Base-by-base conservation (phyloP, 2,888 invertebrate species). In the Rotaria sp. region DNA sequence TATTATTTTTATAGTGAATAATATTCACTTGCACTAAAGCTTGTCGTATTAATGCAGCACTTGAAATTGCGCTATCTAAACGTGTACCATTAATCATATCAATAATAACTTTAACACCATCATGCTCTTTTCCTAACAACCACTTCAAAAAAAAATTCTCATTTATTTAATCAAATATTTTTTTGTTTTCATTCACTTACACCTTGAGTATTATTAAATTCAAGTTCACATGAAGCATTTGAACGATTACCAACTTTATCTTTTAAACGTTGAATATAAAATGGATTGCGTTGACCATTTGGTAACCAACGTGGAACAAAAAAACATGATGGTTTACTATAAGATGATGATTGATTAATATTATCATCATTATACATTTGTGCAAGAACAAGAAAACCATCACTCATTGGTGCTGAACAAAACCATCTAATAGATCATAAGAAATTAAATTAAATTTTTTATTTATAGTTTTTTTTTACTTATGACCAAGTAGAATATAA, bases 161-260 rank as follows among this genome's bases (percentile, higher is more conserved):
- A 1, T 50, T 50, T 18, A 50, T 50, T 50, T 50, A 15, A 18
- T 50, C 18, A 50, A 50, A 50, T 50, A 35, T 7, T 67, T 35
- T 21, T 21, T 35, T 59, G 30, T 7, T 41, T 41, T 41, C 4
- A 24, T 52, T 24, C 21, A 67, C 67, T n/a, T 67, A 67, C 67
- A 67, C 21, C 67, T n/a, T 80, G 45, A 45, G 80, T 80, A 45
- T 45, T 45, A 45, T 80, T 80, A 41, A 80, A 80, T 80, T 80
- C 80, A n/a, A 80, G 26, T 80, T 80, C 80, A 45, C 80, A n/a
- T 45, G 80, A 80, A 26, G 80, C 80, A 45, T 80, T 80, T 2
- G 80, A 80, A 45, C 80, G 80, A 45, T 80, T 80, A n/a, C 80
- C 80, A n/a, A 80, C n/a, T 45, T 80, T 80, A 80, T 80, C 80